Base-by-base conservation (phyloP, 2,797 vertebrate genomes). In the Takifugu rubripes region DNA sequence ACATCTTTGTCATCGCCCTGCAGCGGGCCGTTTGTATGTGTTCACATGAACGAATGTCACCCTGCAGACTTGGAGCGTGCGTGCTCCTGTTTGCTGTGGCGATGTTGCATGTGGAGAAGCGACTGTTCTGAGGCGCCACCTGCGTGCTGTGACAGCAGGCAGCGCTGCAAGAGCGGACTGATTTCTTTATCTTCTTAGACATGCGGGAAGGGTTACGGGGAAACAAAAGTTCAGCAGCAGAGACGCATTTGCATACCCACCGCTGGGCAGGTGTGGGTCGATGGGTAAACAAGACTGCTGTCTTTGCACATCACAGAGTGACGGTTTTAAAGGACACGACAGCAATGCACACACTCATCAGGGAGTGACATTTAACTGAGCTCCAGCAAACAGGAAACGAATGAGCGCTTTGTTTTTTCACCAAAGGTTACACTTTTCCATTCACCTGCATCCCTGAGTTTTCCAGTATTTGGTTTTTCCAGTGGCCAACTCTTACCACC, bases 311-410 rank as follows among this genome's bases (percentile, higher is more conserved):
- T 71, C 75, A 82, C 74, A 63, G 77, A 84, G 73, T 76, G 78
- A 85, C 87, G 84, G 78, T 74, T 68, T 70, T 70, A 84, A 75
- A 88, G 72, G 78, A 90, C 72, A 84, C 61, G 54, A 78, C 52
- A 21, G 49, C 63, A 25, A 42, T 27, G 46, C 56, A 8, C 12
- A 12, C 25, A 58, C 75, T 76, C 64, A 25, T 80, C 83, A 86
- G 6, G 51, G 33, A 52, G 52, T 87, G 87, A 88, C 88, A 88
- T 89, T 88, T 87, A 80, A 77, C 66, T 57, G 64, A 68, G 72
- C 55, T 15, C 12, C 45, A 73, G n/a, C 45, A 73, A 51, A 81
- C 54, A 36, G 58, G 66, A 33, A 7, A 6, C 53, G 29, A 52
- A 62, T 69, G 77, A 75, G 71, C 76, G 50, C 50, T 44, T 62